Percentiles rank a stretch among this genome's conserved stretches.
phyloP scores from a whole-genome alignment of 2,888 invertebrate genomes.

The Polydrusus tereticollis region DNA sequence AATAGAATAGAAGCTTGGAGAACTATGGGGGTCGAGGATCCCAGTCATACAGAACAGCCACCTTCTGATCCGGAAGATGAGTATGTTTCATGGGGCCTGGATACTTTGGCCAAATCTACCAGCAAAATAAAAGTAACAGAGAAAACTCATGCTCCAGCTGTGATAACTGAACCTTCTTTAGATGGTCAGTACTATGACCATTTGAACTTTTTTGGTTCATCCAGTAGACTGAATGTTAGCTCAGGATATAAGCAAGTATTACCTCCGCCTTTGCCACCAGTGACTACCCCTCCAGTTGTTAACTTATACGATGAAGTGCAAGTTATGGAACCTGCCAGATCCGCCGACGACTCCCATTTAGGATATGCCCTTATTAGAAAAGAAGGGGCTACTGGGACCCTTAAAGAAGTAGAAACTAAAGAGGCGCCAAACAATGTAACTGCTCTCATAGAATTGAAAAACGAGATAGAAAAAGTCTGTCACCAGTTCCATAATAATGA shows the following conservation, averaged over 20 bases:
- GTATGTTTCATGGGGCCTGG: conserved; percentile 66
- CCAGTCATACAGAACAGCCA: conserved; percentile 79
- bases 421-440: conserved; percentile 55
- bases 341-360: conserved; percentile 84
- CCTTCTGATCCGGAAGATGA: conserved; percentile 64
- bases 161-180: conserved; percentile 66
- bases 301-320: conserved; percentile 84
- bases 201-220: conserved; percentile 84
- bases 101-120: conserved; percentile 3
- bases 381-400: conserved; percentile 68
- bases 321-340: conserved; percentile 75
- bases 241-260: conserved; percentile 80
- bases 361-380: conserved; percentile 86
- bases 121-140: conserved; percentile 16
- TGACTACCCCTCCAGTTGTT: conserved; percentile 64
- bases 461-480: conserved; percentile 69
- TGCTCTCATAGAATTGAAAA: conserved; percentile 28
- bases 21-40: conserved; percentile 81
- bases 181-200: conserved; percentile 80
- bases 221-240: conserved; percentile 76
- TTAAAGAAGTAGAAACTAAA: conserved; percentile 47
- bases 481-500: conserved; percentile 82
- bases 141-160: conserved; percentile 66
- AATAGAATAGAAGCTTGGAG: conserved; percentile 85
- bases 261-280: conserved; percentile 49